A percentile compares a stretch with the other conserved stretches of the same genome.
Evolutionary conservation across 2,888 invertebrate genomes (phyloP).

Genomic region (Rhaphigaster nebulosa): DNA sequence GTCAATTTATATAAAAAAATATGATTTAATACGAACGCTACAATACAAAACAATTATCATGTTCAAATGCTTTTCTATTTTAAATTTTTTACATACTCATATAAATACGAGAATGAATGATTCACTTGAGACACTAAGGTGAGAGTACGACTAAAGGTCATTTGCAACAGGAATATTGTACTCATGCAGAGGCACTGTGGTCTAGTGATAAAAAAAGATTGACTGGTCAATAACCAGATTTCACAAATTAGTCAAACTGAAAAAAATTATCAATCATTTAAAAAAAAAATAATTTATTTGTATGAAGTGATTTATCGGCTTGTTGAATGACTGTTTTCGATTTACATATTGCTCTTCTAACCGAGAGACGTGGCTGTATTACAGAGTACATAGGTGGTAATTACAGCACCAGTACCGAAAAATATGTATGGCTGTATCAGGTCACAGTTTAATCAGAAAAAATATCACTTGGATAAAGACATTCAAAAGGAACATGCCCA

Average conservation of each 20-base stretch:
- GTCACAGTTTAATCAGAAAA: neutral
- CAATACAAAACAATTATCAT: neutral
- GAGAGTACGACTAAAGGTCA: neutral
- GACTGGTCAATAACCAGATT: neutral
- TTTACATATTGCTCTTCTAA: neutral
- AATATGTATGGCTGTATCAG: neutral
- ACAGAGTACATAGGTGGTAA: neutral
- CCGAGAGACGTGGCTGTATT: neutral
- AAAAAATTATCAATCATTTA: too few species aligned
- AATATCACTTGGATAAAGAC: neutral
- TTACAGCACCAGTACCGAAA: neutral
- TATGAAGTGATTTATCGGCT: neutral
- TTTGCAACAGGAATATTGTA: neutral
- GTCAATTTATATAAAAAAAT: conserved; percentile 21
- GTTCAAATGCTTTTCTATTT: neutral
- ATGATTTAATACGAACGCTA: neutral
- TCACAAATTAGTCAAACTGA: too few species aligned
- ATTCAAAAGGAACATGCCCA: neutral
- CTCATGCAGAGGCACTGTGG: conserved; percentile 13
- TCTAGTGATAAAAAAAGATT: neutral
- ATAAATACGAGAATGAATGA: neutral
- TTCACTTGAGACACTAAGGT: neutral
- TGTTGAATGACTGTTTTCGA: neutral
- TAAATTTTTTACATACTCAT: neutral
- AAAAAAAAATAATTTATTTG: neutral